Evolutionary conservation across 2,797 vertebrate species (phyloP).

Genomic region (Leptodactylus fallax): DNA sequence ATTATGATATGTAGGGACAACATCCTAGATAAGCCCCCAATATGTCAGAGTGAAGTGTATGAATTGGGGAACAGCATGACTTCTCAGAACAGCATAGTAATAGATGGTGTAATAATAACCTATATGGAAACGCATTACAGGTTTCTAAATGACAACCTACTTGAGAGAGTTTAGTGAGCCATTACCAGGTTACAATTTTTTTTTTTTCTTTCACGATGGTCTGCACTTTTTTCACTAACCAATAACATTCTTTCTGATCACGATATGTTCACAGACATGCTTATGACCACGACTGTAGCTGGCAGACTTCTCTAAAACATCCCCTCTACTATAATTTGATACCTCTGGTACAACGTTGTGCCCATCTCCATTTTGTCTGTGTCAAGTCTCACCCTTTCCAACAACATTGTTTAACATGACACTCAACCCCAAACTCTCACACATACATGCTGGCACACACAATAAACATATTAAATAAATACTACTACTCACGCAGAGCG

Average conservation of each 20-base stretch:
- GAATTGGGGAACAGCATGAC: background rate
- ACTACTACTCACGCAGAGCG: conserved; percentile 3
- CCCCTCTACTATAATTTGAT: background rate
- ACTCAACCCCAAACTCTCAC: background rate
- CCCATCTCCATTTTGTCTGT: background rate
- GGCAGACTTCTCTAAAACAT: background rate
- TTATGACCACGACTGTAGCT: background rate
- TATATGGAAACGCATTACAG: too few species aligned
- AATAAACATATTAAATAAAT: background rate
- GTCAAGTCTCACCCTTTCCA: background rate
- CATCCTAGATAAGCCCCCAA: background rate
- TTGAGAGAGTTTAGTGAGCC: too few species aligned
- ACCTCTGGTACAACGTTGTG: background rate
- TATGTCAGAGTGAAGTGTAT: background rate
- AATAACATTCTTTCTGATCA: background rate
- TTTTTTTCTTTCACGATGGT: too few species aligned
- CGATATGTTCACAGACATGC: background rate
- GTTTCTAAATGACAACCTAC: too few species aligned
- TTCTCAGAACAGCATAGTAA: too few species aligned
- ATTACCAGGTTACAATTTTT: too few species aligned
- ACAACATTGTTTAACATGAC: background rate
- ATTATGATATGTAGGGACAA: background rate
- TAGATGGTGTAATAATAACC: too few species aligned
- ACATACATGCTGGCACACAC: background rate
- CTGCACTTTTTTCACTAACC: too few species aligned